Evolutionary conservation across 2,113 vertebrate species (phyloP).

Genomic region (Rhinogobius similis): DNA sequence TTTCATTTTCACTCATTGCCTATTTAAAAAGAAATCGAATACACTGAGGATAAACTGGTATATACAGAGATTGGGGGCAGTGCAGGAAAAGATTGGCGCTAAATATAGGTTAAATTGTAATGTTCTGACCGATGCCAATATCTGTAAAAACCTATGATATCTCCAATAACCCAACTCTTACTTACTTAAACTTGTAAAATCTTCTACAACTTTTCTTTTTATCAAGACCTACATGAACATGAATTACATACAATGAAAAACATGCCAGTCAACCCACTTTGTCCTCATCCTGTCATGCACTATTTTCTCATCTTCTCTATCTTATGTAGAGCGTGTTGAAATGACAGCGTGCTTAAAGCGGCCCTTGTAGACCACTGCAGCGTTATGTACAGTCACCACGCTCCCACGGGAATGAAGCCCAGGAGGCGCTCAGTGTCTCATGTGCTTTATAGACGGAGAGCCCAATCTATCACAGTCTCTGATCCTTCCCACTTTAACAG

Average conservation of each 20-base stretch:
- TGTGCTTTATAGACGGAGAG: constrained; percentile 19
- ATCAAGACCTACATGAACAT: background rate
- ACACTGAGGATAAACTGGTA: too few relatives aligned
- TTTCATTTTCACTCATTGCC: too few relatives aligned
- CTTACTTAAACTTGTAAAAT: too few relatives aligned
- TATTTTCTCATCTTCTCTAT: constrained; percentile 2
- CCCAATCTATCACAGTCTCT: constrained; percentile 29
- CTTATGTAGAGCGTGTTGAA: constrained; percentile 6
- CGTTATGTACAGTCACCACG: background rate
- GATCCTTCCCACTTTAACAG: constrained; percentile 26
- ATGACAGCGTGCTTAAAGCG: background rate
- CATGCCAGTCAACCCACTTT: background rate
- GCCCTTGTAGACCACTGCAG: background rate
- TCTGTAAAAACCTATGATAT: too few relatives aligned
- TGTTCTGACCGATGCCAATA: too few relatives aligned
- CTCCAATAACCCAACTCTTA: too few relatives aligned
- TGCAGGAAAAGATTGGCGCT: too few relatives aligned
- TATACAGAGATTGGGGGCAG: too few relatives aligned
- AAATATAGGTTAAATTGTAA: too few relatives aligned
- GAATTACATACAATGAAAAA: background rate
- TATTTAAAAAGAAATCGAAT: too few relatives aligned
- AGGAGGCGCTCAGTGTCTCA: constrained; percentile 10
- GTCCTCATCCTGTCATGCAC: constrained; percentile 6
- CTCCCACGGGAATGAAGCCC: constrained; percentile 31
- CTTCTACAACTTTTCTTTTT: too few relatives aligned